Base-by-base conservation (phyloP, 2,797 vertebrate species). In the Macropodus opercularis region DNA sequence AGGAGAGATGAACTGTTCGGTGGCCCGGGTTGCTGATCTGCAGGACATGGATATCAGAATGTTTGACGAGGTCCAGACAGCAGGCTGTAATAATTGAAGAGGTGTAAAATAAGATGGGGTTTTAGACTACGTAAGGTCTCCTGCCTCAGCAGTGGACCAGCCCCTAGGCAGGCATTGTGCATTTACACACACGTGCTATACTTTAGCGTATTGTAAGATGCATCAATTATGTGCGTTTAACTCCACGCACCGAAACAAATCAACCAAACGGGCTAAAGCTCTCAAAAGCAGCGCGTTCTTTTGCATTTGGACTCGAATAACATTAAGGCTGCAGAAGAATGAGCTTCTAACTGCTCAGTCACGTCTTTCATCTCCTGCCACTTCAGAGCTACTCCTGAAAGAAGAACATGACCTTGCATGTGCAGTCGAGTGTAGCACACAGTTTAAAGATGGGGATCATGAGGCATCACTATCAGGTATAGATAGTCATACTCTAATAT, bases 51-150 rank as follows among this genome's bases (percentile, higher is more conserved):
- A 60, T 50, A 51, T 64, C 11, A 46, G 50, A 65, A 70, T 72
- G 31, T 82, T 74, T 72, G 80, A 67, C 80, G 46, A 85, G 74
- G 88, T 91, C 91, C 84, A 91, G 90, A 92, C 91, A 52, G 75
- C 59, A 62, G 66, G 77, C 63, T 63, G 72, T 93, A 81, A 91
- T 91, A 88, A 94, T 91, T 93, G 79, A 93, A 85, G 80, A 92
- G 86, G 82, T 92, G 91, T 90, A 93, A 92, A 93, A 89, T 80
- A 91, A 91, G 85, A 90, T 86, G 83, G 69, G 80, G 81, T 72
- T 87, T 86, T 70, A 79, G 69, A 81, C 60, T 88, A 75, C 81
- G 60, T 27, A 29, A 59, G 73, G 51, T 52, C 48, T 72, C 49
- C 39, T 27, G 41, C 71, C 50, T 61, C 27, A 17, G 49, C 65